Evolutionary conservation across 2,888 invertebrate genomes (phyloP).

Genomic region (Neelides folsomi): DNA sequence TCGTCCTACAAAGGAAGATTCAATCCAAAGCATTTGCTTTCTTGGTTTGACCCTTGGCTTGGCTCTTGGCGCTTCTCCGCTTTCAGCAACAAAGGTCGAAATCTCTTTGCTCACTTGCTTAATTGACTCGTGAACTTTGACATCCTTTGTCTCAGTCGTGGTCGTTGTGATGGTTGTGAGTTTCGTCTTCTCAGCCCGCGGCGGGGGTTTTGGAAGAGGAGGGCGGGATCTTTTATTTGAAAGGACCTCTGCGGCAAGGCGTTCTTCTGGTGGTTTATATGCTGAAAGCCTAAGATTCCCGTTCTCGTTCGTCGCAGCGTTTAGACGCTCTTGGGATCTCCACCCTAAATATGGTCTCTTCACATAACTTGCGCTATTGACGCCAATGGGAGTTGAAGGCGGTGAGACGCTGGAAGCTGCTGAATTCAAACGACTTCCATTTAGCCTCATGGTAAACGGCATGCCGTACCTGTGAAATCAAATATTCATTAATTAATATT

Average conservation of each 20-base stretch:
- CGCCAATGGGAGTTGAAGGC: constrained; percentile 25
- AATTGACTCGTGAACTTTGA: constrained; percentile 55
- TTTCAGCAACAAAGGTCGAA: constrained; percentile 25
- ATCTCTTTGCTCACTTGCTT: constrained; percentile 77
- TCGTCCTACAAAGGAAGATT: constrained; percentile 78
- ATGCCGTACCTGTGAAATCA: constrained; percentile 28
- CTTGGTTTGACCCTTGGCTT: constrained; percentile 22
- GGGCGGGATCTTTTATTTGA: constrained; percentile 24
- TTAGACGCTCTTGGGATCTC: constrained; percentile 65
- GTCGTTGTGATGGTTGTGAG: constrained; percentile 11
- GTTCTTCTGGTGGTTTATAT: constrained; percentile 29
- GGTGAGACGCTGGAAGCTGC: constrained; percentile 23
- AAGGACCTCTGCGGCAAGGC: constrained; percentile 28
- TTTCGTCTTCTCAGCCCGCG: constrained; percentile 22
- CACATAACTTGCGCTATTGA: constrained; percentile 16
- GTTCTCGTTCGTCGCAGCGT: constrained; percentile 7
- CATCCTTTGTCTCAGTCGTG: constrained; percentile 1
- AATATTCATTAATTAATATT: background rate
- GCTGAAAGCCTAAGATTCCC: constrained; percentile 37
- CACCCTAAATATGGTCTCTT: constrained; percentile 81
- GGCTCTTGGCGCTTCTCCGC: constrained; percentile 20
- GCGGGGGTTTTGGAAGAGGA: constrained; percentile 26
- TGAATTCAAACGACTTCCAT: constrained; percentile 25
- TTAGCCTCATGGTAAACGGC: constrained; percentile 28
- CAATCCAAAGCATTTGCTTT: constrained; percentile 59